Evolutionary conservation across 2,888 invertebrate species (phyloP).

Genomic region (Tipula confusa): DNA sequence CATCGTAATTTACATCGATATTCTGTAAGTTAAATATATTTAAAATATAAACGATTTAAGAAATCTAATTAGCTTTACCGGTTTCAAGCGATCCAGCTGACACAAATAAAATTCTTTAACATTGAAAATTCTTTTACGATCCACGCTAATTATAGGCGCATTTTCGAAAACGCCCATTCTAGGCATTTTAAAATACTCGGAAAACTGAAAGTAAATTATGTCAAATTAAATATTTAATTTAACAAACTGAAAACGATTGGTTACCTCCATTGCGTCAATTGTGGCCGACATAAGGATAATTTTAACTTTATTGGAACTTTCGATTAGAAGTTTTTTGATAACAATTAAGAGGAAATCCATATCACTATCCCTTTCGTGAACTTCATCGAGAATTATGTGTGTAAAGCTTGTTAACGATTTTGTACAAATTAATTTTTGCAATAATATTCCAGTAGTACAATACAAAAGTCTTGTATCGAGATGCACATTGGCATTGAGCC

Average conservation of each 20-base stretch:
- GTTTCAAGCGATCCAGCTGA: constrained; percentile 50
- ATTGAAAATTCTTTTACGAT: constrained; percentile 53
- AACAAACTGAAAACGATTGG: not conserved
- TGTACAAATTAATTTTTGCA: constrained; percentile 66
- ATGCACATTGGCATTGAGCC: constrained; percentile 39
- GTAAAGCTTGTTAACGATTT: constrained; percentile 75
- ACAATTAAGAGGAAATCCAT: constrained; percentile 86
- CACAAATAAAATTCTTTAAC: constrained; percentile 62
- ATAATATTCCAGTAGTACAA: constrained; percentile 83
- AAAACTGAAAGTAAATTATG: constrained; percentile 40
- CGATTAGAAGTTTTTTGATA: constrained; percentile 67
- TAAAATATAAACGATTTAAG: not conserved
- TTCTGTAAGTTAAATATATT: constrained; percentile 45
- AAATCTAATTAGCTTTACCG: constrained; percentile 45
- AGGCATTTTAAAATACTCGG: constrained; percentile 43
- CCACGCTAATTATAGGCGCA: constrained; percentile 58
- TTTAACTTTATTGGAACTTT: constrained; percentile 62
- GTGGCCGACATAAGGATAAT: constrained; percentile 94
- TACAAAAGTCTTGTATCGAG: constrained; percentile 70
- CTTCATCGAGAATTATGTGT: constrained; percentile 89
- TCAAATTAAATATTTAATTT: not conserved
- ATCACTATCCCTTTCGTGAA: constrained; percentile 88
- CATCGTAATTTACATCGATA: constrained; percentile 50
- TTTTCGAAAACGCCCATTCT: constrained; percentile 40
- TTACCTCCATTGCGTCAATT: constrained; percentile 60